These are phyloP conservation scores for Varanus salvator DNA, from an alignment of 2,113 vertebrate species.

Conservation along the genomic window DNA sequence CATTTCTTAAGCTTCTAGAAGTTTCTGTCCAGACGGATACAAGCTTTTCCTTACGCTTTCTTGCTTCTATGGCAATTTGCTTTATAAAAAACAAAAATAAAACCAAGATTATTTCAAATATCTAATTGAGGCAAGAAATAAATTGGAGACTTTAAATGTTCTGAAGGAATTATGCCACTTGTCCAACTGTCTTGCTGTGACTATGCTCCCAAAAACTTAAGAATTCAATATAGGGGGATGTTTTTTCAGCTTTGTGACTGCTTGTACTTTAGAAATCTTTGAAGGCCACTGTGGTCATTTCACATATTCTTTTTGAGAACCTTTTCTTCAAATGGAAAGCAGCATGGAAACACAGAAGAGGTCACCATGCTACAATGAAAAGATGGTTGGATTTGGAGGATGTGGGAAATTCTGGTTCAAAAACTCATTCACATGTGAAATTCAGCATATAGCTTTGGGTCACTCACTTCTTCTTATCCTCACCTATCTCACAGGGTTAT, in stretches of 20 bases:
- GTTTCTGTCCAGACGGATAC: slow-evolving; percentile 29
- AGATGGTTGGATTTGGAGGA: background rate
- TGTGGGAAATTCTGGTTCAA: background rate
- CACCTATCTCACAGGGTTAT: slow-evolving; percentile 3
- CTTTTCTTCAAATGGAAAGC: slow-evolving; percentile 19
- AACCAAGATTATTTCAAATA: rapidly evolving
- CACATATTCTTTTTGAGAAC: slow-evolving; percentile 16
- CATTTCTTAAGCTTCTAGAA: rapidly evolving
- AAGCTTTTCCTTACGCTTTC: background rate
- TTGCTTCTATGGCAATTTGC: background rate
- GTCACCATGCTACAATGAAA: background rate
- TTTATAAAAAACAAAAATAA: background rate
- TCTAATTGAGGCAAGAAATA: background rate
- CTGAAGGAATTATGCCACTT: background rate
- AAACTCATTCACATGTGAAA: background rate
- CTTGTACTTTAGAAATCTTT: background rate
- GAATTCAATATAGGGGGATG: rapidly evolving
- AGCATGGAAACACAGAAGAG: background rate
- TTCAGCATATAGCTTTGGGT: background rate
- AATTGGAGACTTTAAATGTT: background rate
- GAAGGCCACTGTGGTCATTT: slow-evolving; percentile 1
- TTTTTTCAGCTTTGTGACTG: background rate
- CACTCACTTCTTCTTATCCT: background rate
- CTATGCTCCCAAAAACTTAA: rapidly evolving
- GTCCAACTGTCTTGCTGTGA: background rate